Evolutionary conservation across 2,113 vertebrate genomes (phyloP).

Genomic region (Eulemur macaco): DNA sequence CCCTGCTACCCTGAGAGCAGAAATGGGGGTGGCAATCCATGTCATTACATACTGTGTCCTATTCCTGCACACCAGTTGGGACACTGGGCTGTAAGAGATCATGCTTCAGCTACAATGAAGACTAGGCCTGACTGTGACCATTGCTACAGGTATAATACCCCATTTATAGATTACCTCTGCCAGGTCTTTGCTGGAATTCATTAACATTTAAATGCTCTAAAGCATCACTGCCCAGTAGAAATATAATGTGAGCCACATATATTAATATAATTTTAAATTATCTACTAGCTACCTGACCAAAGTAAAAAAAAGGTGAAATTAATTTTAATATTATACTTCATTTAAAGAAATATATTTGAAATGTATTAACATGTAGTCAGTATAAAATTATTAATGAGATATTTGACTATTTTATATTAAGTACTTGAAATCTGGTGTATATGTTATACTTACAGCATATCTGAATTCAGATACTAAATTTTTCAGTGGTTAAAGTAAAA

Average conservation of each 20-base stretch:
- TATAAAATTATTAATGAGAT: constrained; percentile 32
- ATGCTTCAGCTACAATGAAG: not conserved
- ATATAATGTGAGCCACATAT: not conserved
- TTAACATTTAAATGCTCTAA: not conserved
- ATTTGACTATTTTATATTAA: not conserved
- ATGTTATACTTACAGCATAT: not conserved
- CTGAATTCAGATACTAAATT: not conserved
- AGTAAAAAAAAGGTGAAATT: constrained; percentile 19
- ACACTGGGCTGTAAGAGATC: not conserved
- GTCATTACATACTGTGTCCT: not conserved
- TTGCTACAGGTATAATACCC: not conserved
- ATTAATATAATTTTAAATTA: not conserved
- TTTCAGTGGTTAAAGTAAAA: constrained; percentile 20
- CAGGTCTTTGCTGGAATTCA: not conserved
- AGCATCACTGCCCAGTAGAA: not conserved
- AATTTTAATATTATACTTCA: constrained; percentile 17
- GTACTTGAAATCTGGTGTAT: not conserved
- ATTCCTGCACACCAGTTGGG: not conserved
- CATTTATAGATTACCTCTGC: not conserved
- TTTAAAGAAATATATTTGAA: not conserved
- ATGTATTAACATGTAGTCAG: not conserved
- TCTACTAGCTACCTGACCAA: not conserved
- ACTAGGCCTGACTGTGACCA: not conserved
- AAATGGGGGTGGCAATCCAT: not conserved
- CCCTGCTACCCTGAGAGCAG: not conserved